phyloP scores from a whole-genome alignment of 2,113 vertebrate genomes.

The Perca schrenkii region DNA sequence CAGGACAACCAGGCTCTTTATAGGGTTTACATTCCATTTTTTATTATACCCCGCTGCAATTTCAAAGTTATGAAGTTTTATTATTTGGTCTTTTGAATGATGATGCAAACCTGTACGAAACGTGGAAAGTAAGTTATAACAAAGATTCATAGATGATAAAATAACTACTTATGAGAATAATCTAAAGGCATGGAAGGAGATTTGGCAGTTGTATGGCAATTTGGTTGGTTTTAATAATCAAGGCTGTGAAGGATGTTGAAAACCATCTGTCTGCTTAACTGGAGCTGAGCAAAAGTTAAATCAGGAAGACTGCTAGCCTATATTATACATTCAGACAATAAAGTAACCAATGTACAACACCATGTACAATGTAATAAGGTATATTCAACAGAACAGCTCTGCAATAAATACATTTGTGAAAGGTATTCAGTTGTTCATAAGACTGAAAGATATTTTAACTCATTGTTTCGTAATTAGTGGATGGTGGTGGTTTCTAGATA shows the following conservation, averaged over 20 bases:
- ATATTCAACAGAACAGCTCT: background rate
- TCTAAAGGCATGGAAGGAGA: background rate
- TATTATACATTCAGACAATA: background rate
- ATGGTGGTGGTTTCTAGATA: background rate
- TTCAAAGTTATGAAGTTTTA: background rate
- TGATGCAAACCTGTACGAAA: background rate
- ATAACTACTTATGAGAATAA: background rate
- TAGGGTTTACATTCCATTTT: background rate
- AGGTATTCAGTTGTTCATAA: background rate
- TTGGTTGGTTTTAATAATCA: constrained; percentile 9
- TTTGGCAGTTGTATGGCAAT: background rate
- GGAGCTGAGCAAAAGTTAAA: background rate
- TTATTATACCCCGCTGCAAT: too few relatives aligned
- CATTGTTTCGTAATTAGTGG: background rate
- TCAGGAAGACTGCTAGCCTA: background rate
- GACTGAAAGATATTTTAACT: background rate
- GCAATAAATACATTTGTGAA: background rate
- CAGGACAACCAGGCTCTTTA: background rate
- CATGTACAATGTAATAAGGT: background rate
- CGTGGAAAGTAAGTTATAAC: background rate
- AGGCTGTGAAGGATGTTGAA: background rate
- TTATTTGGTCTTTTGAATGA: background rate
- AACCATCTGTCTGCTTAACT: constrained; percentile 1
- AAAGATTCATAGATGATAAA: background rate
- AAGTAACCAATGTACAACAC: background rate